A percentile compares a stretch with the other conserved stretches of the same genome.
Conservation (phyloP, 23 tunicate species). For the Botrylloides violaceus region DNA sequence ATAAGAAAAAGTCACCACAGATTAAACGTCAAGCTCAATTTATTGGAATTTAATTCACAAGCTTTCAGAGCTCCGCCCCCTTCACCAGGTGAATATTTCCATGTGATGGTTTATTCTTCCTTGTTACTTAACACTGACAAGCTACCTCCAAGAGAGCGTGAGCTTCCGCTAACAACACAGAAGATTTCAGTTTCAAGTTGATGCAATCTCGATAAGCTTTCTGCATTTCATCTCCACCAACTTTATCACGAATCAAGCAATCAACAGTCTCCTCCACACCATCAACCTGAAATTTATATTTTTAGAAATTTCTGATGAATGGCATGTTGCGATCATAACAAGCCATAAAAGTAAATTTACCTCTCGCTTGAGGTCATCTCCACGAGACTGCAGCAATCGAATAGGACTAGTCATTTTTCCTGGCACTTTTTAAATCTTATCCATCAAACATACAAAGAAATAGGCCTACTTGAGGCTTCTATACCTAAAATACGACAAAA, state of each 20-base stretch:
- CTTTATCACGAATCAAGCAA: constrained; percentile 15
- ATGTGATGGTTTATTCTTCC: too few species aligned
- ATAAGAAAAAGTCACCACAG: too few species aligned
- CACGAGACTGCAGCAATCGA: constrained; percentile 31
- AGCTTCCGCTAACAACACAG: constrained; percentile 30
- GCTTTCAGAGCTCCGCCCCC: too few species aligned
- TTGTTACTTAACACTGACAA: too few species aligned
- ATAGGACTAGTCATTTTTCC: constrained; percentile 24
- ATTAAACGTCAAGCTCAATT: too few species aligned
- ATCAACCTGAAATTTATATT: constrained; percentile 27
- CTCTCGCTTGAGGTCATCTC: constrained; percentile 33
- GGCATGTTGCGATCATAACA: background rate
- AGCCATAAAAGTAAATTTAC: constrained; percentile 23
- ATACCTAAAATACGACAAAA: background rate
- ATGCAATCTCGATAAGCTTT: constrained; percentile 37
- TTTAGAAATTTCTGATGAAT: background rate
- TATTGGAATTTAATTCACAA: too few species aligned
- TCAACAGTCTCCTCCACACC: constrained; percentile 18
- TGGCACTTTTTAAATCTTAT: background rate
- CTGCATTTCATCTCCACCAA: constrained; percentile 27
- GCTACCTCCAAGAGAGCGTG: constrained; percentile 41
- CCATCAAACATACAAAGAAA: background rate
- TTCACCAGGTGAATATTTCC: too few species aligned
- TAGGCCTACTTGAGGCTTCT: background rate
- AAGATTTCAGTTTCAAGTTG: constrained; percentile 27